Base-by-base conservation (phyloP, 2,888 invertebrate genomes). In the Dorcus parallelipipedus region DNA sequence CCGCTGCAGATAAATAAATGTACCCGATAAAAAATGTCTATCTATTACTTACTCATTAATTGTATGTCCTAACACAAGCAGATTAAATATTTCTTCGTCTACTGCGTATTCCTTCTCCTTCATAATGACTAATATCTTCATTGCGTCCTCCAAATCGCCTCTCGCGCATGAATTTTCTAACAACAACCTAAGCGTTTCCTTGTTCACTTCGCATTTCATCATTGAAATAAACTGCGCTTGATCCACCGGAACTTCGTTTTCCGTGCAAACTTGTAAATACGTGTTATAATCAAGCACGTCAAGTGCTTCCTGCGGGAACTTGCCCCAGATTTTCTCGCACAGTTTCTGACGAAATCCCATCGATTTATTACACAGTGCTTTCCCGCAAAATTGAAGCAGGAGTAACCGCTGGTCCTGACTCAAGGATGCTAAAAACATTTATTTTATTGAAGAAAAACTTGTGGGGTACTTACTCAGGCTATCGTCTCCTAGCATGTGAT, bases 121-220 rank as follows among this genome's bases (percentile, higher is more conserved):
- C 84, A 89, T 88, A 49, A 83, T 81, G 2, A 82, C 76, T 54
- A 89, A 76, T 5, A 88, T 77, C 66, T 82, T 81, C 9, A 80
- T 76, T 0, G 84, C 81, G 68, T 85, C 81, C 38, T 82, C 79
- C 14, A 84, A 71, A 67, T 87, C 82, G 9, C 86, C 88, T 38
- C 66, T 69, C 52, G 84, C 81, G 55, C 84, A 86, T 4, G 83
- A 79, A 52, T 81, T 81, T 64, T 79, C 78, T 49, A 89, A 69
- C 39, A 90, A 76, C 0, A 84, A 76, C 55, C 83, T 80, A 69
- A 83, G 86, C 1, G 86, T 83, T 7, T 79, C 77, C 1, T 77
- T 68, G 64, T 83, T 80, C 0, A 84, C 81, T 65, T 79, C 69
- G 0, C 81, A 79, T 2, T 73, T 73, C 78, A 85, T 81, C 50